phyloP scores from a whole-genome alignment of 2,113 vertebrate genomes.

The Gopherus flavomarginatus region DNA sequence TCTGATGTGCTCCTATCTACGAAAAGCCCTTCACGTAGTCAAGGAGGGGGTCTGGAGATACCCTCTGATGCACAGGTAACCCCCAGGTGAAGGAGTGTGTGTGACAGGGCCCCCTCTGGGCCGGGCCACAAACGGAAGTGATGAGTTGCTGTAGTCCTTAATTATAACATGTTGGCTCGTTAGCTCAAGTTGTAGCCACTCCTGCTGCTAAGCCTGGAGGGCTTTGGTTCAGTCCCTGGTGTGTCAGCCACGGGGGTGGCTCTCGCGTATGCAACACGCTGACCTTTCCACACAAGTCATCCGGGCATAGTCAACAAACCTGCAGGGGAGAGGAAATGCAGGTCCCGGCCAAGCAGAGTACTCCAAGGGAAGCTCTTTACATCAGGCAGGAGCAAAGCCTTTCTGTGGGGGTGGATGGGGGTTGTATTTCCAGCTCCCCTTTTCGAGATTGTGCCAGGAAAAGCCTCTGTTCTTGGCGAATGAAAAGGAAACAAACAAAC shows the following conservation, averaged over 20 bases:
- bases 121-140: neutral
- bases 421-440: neutral
- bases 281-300: neutral
- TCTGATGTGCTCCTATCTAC: neutral
- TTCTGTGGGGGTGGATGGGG: neutral
- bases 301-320: neutral
- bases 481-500: neutral
- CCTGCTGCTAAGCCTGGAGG: too few relatives aligned
- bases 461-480: neutral
- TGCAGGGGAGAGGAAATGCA: neutral
- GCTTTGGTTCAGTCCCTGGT: neutral
- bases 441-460: neutral
- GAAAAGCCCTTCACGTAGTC: neutral
- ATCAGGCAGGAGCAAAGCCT: neutral
- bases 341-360: neutral
- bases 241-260: neutral
- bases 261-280: too few relatives aligned
- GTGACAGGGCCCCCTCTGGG: too few relatives aligned
- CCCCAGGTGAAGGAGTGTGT: neutral
- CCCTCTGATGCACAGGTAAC: neutral
- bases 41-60: neutral
- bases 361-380: neutral
- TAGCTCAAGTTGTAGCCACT: neutral
- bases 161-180: neutral
- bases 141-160: neutral